A percentile compares a stretch with the other conserved stretches of the same genome.
These are phyloP conservation scores for Suillia variegata DNA, from an alignment of 2,888 invertebrate genomes.

Conservation along the genomic window DNA sequence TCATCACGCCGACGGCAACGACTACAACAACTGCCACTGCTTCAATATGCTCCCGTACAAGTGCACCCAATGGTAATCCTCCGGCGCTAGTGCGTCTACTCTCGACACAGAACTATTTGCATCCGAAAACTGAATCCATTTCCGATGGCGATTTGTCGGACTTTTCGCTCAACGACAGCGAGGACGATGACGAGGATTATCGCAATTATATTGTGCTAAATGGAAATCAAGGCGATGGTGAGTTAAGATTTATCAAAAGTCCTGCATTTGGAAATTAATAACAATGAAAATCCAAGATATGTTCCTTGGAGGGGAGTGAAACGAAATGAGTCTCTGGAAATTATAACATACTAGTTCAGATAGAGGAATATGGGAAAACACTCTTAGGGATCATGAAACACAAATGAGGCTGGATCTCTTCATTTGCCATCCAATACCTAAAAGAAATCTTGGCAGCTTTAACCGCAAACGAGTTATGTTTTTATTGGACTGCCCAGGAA, in stretches of 20 bases:
- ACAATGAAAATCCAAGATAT: too few species aligned
- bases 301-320: too few species aligned
- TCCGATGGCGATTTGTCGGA: constrained; percentile 64
- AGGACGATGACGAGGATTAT: constrained; percentile 69
- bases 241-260: constrained; percentile 14
- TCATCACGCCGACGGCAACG: constrained; percentile 18
- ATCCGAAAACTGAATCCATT: constrained; percentile 55
- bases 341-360: too few species aligned
- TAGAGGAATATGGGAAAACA: too few species aligned
- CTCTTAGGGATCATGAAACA: too few species aligned
- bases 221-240: constrained; percentile 46
- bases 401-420: too few species aligned
- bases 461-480: too few species aligned
- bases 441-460: too few species aligned
- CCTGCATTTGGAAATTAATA: too few species aligned
- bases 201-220: constrained; percentile 44
- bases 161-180: constrained; percentile 78
- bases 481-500: too few species aligned
- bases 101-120: constrained; percentile 30
- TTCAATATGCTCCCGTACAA: not conserved
- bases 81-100: constrained; percentile 25
- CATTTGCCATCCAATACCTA: too few species aligned
- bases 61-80: constrained; percentile 28
- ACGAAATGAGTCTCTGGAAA: too few species aligned
- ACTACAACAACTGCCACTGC: constrained; percentile 31